Evolutionary conservation across 2,888 invertebrate genomes (phyloP).

Genomic region (Lordiphosa andalusiaca): DNA sequence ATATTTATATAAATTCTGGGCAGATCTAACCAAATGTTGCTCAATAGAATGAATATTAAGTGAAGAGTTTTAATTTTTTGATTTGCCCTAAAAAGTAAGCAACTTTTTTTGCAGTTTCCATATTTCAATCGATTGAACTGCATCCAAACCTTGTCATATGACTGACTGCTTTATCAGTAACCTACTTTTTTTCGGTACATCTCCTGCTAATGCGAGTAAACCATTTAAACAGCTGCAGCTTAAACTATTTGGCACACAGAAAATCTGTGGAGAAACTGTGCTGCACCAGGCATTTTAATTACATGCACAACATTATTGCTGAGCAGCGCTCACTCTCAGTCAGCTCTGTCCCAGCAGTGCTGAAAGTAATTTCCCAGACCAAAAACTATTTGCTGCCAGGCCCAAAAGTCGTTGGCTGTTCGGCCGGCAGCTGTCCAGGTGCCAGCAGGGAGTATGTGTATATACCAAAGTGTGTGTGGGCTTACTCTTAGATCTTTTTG

Average conservation of each 20-base stretch:
- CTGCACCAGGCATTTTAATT: conserved; percentile 66
- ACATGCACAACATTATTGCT: conserved; percentile 51
- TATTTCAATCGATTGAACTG: too few relatives aligned
- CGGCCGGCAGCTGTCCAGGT: conserved; percentile 2
- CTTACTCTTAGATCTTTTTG: conserved; percentile 52
- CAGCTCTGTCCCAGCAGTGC: conserved; percentile 5
- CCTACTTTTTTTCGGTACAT: too few relatives aligned
- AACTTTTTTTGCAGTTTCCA: too few relatives aligned
- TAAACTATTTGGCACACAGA: conserved; percentile 38
- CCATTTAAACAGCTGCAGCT: conserved; percentile 23
- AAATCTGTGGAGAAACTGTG: conserved; percentile 39
- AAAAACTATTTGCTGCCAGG: conserved; percentile 26
- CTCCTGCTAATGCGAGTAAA: background rate
- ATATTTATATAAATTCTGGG: too few relatives aligned
- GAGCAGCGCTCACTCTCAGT: conserved; percentile 8
- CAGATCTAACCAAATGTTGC: too few relatives aligned
- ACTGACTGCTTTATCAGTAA: too few relatives aligned
- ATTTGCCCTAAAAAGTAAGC: too few relatives aligned
- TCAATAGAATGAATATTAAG: too few relatives aligned
- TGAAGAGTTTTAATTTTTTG: too few relatives aligned
- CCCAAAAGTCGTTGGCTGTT: conserved; percentile 17
- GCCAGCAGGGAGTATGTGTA: background rate
- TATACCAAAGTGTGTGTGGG: background rate
- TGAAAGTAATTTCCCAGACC: conserved; percentile 20
- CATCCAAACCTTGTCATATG: too few relatives aligned